These are phyloP conservation scores for Danionella cerebrum DNA, from an alignment of 2,113 vertebrate genomes.

Conservation along the genomic window DNA sequence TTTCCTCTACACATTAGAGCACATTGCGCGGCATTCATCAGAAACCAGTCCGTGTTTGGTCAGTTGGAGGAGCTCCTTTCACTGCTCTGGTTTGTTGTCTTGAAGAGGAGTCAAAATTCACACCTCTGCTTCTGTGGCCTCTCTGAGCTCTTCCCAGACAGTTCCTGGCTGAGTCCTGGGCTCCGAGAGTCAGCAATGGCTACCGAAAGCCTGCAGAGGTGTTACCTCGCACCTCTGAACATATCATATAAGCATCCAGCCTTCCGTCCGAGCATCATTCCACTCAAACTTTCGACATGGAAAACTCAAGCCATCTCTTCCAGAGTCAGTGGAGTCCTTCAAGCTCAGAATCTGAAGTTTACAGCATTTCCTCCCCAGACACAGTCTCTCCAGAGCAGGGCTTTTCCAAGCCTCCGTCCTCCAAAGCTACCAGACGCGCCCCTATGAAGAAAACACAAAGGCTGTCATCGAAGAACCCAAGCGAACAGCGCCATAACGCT, in stretches of 20 bases:
- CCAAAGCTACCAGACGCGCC: slow-evolving; percentile 25
- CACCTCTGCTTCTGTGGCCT: slow-evolving; percentile 58
- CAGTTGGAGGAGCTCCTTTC: slow-evolving; percentile 35
- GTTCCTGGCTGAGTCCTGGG: slow-evolving; percentile 23
- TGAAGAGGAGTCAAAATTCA: slow-evolving; percentile 72
- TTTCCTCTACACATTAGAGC: not conserved
- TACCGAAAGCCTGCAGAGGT: slow-evolving; percentile 68
- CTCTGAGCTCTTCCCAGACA: slow-evolving; percentile 61
- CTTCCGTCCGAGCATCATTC: slow-evolving; percentile 34
- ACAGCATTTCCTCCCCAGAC: slow-evolving; percentile 61
- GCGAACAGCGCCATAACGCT: slow-evolving; percentile 70
- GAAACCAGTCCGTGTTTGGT: slow-evolving; percentile 30
- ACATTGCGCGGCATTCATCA: not conserved
- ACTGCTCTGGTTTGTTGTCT: slow-evolving; percentile 54
- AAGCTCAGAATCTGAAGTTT: slow-evolving; percentile 64
- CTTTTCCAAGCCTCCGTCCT: slow-evolving; percentile 41
- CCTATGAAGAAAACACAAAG: slow-evolving; percentile 28
- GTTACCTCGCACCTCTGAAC: slow-evolving; percentile 69
- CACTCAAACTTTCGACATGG: slow-evolving; percentile 53
- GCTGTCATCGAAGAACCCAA: slow-evolving; percentile 52
- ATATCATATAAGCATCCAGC: slow-evolving; percentile 62
- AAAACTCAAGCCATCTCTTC: slow-evolving; percentile 48
- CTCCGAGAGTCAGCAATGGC: slow-evolving; percentile 26
- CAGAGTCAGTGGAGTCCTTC: slow-evolving; percentile 57
- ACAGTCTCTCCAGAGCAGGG: slow-evolving; percentile 64